Base-by-base conservation (phyloP, 2,888 invertebrate species). In the Odontomyia ornata region DNA sequence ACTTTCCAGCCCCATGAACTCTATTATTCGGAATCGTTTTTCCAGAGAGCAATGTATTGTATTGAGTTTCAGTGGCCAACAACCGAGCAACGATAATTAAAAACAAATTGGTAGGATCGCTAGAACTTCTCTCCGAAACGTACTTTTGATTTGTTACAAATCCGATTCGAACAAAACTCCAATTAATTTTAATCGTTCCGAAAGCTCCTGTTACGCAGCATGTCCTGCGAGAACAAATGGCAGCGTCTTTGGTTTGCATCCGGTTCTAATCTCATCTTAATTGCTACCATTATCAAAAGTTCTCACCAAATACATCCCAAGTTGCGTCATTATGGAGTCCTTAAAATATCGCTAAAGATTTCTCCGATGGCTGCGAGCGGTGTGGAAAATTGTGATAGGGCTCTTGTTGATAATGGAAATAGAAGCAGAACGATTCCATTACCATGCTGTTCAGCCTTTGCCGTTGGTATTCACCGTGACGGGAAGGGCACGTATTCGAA, bases 131-230 rank as follows among this genome's bases (percentile, higher is more conserved):
- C 1, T 21, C 23, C 21, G 23, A 57, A 57, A 57, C 23, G 57
- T 18, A 9, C 57, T 9, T 57, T 23, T 57, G 57, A 57, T 57
- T 57, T 21, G 57, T 18, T 5, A 57, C 57, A 57, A 57, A 57
- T 57, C 57, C 9, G 57, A 23, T 57, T 57, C 23, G 18, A 18
- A 23, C 36, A 57, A 57, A 18, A 57, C 21, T 18, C 57, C 57
- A 57, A 57, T 57, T 57, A 57, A 57, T 57, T 57, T 57, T 57
- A 57, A 57, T 57, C 23, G 23, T 57, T 21, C 36, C 9, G 5
- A 9, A 36, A 36, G 36, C 5, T 3, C 36, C 3, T 36, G 36
- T 9, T 9, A 36, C 9, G 36, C 5, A 36, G 9, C 36, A 9
- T 36, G 9, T 36, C 9, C 36, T 36, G 3, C 36, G 36, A 36